A percentile compares a stretch with the other conserved stretches of the same genome.
Evolutionary conservation across 2,888 invertebrate species (phyloP).

Genomic region (Cremastobaeus sp.): DNA sequence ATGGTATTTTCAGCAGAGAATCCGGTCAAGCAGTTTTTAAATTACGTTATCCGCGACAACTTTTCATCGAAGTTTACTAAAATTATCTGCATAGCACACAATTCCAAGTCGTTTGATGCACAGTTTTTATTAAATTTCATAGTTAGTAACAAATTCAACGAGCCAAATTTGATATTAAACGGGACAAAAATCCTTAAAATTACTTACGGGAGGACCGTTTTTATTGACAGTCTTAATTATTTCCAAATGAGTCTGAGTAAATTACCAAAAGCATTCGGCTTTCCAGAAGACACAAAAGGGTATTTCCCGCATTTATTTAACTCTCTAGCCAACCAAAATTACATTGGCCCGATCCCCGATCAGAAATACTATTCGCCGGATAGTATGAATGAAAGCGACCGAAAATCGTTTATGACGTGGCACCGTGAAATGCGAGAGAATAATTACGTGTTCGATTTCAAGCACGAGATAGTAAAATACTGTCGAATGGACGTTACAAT

Average conservation of each 20-base stretch:
- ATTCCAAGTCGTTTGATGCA: background rate
- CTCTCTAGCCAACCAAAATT: background rate
- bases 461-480: too few species aligned
- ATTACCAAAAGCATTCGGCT: conserved; percentile 67
- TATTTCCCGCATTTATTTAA: conserved; percentile 63
- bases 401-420: too few species aligned
- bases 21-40: background rate
- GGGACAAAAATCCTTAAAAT: conserved; percentile 60
- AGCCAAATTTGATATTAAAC: conserved; percentile 50
- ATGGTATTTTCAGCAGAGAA: too few species aligned
- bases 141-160: background rate
- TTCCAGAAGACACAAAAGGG: conserved; percentile 49
- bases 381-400: too few species aligned
- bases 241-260: conserved; percentile 64
- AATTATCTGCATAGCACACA: background rate
- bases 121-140: background rate
- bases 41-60: background rate
- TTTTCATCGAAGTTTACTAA: conserved; percentile 31
- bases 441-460: too few species aligned
- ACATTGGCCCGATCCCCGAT: too few species aligned
- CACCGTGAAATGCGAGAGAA: too few species aligned
- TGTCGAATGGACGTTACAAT: too few species aligned
- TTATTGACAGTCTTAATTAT: conserved; percentile 53
- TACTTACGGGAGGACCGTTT: conserved; percentile 43
- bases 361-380: too few species aligned